A percentile compares a stretch with the other conserved stretches of the same genome.
phyloP scores from a whole-genome alignment of 1,140 invertebrate genomes.

The Dinothrombium tinctorium region DNA sequence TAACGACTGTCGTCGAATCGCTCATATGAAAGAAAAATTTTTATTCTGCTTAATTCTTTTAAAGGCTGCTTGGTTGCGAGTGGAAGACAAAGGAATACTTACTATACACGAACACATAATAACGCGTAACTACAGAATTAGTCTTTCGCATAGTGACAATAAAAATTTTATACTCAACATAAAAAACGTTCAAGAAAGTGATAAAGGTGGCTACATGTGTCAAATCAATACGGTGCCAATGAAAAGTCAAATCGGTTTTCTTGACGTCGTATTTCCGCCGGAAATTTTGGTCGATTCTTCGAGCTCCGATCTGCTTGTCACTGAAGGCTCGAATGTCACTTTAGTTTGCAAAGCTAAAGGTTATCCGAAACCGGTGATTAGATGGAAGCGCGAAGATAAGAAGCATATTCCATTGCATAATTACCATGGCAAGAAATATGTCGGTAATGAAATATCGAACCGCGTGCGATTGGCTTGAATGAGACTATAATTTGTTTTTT shows the following conservation, averaged over 20 bases:
- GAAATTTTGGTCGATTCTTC: slow-evolving; percentile 63
- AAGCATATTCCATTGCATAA: slow-evolving; percentile 4
- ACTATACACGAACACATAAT: slow-evolving; percentile 74
- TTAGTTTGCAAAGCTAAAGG: slow-evolving; percentile 65
- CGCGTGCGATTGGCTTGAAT: neutral
- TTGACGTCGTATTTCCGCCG: slow-evolving; percentile 72
- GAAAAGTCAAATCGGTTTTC: slow-evolving; percentile 64
- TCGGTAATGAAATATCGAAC: neutral
- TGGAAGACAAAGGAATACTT: slow-evolving; percentile 72
- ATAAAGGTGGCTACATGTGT: slow-evolving; percentile 31
- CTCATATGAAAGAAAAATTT: too few relatives aligned
- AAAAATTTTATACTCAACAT: slow-evolving; percentile 44
- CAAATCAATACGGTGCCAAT: slow-evolving; percentile 33
- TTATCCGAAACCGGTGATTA: slow-evolving; percentile 50
- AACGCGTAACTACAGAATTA: slow-evolving; percentile 67
- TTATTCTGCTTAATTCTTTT: neutral
- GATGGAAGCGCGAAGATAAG: slow-evolving; percentile 8
- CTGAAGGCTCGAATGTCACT: slow-evolving; percentile 66
- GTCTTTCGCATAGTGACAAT: slow-evolving; percentile 58
- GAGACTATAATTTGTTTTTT: neutral
- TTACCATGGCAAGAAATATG: slow-evolving; percentile 1
- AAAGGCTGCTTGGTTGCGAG: slow-evolving; percentile 58
- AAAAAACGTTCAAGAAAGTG: slow-evolving; percentile 62
- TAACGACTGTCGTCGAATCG: too few relatives aligned
- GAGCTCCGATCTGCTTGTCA: slow-evolving; percentile 66